Base-by-base conservation (phyloP, 2,113 vertebrate species). In the Thymallus thymallus region DNA sequence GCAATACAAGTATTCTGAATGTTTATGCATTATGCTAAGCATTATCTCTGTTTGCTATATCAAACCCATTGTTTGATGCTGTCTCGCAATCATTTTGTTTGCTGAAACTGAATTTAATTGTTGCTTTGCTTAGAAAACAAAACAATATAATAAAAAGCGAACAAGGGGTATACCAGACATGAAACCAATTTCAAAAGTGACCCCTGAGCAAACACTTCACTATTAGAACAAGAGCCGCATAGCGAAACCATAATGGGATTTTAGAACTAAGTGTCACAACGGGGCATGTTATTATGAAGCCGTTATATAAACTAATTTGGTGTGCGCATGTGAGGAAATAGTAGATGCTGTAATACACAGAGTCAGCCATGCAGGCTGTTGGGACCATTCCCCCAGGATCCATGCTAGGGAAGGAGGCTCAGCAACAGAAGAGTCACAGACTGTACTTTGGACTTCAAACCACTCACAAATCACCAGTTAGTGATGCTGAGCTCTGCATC, bases 401-500 rank as follows among this genome's bases (percentile, higher is more conserved):
- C 58, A 74, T 73, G 32, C 32, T 45, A 61, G 22, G 26, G 73
- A 74, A 32, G 64, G 16, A 61, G 60, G 72, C 77, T 82, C 66
- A 72, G 58, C 55, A 30, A 23, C 48, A 56, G 2, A 18, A 55
- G 61, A 64, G 66, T 41, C 35, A 7, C 20, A 45, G 35, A 12
- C 65, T 22, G 5, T 24, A 22, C 32, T 55, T 55, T 45, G 32
- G 65, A 45, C 32, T 23, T 45, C 30, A 68, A 30, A 58, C 69
- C 70, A 73, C 69, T 51, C n/a, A 32, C 30, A 73, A 77, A 75
- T 0, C 20, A 13, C 65, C 76, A 29, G 68, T 26, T 65, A n/a
- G 68, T 76, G 55, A 76, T 76, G 60, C 65, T 32, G 18, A 79
- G 64, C 75, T 45, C 80, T 77, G 30, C 20, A 79, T 76, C 71